Evolutionary conservation across 2,888 invertebrate species (phyloP).

Genomic region (Melipona bicolor): DNA sequence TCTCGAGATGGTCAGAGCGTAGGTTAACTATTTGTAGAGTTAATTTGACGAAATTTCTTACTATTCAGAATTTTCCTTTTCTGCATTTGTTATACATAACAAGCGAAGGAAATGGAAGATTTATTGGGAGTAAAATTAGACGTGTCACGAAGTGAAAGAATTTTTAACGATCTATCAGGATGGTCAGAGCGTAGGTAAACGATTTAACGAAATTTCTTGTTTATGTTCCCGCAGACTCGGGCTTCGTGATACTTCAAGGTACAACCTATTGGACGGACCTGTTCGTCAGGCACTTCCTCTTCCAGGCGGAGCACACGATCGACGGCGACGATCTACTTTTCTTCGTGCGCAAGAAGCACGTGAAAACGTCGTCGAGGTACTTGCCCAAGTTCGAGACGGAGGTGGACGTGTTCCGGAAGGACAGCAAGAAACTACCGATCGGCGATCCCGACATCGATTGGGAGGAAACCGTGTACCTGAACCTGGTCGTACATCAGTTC

Average conservation of each 20-base stretch:
- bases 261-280: slow-evolving; percentile 98
- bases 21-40: neutral
- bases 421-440: slow-evolving; percentile 97
- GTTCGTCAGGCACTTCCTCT: slow-evolving; percentile 96
- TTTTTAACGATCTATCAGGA: too few species aligned
- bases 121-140: too few species aligned
- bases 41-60: too few species aligned
- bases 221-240: slow-evolving; percentile 88
- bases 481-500: slow-evolving; percentile 99
- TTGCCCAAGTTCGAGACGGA: slow-evolving; percentile 97
- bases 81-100: neutral
- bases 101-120: neutral
- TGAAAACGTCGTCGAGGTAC: slow-evolving; percentile 94
- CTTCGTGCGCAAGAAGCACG: slow-evolving; percentile 96
- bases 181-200: too few species aligned
- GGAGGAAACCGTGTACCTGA: slow-evolving; percentile 99
- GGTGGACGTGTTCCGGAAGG: slow-evolving; percentile 98
- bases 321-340: slow-evolving; percentile 97
- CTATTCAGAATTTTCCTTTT: too few species aligned
- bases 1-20: neutral
- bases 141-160: too few species aligned
- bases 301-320: slow-evolving; percentile 94
- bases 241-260: slow-evolving; percentile 96
- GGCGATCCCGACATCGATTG: slow-evolving; percentile 98
- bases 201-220: neutral